Evolutionary conservation across 2,888 invertebrate genomes (phyloP).

Genomic region (Yponomeuta malinellus): DNA sequence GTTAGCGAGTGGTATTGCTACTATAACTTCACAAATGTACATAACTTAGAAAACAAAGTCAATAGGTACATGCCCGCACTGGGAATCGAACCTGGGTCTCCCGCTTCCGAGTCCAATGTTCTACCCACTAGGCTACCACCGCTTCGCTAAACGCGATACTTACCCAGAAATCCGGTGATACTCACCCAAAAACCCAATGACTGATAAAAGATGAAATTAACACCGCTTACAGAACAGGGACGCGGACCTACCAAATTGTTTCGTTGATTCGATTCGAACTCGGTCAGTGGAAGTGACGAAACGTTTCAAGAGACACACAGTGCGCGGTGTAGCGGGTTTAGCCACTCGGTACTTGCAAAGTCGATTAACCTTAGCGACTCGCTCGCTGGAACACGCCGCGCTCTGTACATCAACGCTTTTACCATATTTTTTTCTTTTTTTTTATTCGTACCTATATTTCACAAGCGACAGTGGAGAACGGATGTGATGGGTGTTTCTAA

Average conservation of each 20-base stretch:
- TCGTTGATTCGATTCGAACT: not conserved
- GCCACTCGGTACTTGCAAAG: not conserved
- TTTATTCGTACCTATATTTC: not conserved
- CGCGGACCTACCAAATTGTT: not conserved
- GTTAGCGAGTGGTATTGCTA: no score
- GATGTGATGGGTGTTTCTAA: conserved; percentile 7
- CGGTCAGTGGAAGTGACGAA: not conserved
- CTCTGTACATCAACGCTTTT: conserved; percentile 5
- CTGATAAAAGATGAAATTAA: no score
- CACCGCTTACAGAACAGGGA: not conserved
- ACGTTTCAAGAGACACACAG: not conserved
- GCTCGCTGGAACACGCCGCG: not conserved
- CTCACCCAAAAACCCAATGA: no score
- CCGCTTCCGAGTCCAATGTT: no score
- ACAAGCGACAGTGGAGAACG: conserved; percentile 6
- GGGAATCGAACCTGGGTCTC: no score
- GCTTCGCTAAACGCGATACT: no score
- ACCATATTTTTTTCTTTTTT: conserved; percentile 2
- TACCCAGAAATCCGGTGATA: no score
- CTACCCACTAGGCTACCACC: no score
- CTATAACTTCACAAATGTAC: no score
- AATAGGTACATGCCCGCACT: no score
- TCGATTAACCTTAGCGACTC: not conserved
- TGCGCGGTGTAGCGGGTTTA: not conserved
- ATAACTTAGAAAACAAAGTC: no score